These are phyloP conservation scores for Zele albiditarsus DNA, from an alignment of 2,888 invertebrate species.

Conservation along the genomic window DNA sequence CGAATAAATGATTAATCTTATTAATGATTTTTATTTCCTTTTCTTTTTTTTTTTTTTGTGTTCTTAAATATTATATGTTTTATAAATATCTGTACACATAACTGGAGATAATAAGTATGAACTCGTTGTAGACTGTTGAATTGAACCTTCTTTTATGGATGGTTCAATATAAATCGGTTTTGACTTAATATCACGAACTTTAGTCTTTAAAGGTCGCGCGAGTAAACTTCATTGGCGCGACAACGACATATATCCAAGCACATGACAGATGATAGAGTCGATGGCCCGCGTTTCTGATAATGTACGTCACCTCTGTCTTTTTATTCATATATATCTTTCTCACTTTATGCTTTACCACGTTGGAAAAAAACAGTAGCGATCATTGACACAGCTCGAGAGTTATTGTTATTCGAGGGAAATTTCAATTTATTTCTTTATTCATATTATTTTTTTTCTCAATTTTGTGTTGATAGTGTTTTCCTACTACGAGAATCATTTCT, in stretches of 20 bases:
- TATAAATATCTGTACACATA: neutral
- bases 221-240: conserved; percentile 55
- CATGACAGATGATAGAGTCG: conserved; percentile 30
- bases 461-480: neutral
- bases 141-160: conserved; percentile 63
- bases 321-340: conserved; percentile 1
- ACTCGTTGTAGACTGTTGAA: conserved; percentile 49
- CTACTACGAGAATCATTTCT: neutral
- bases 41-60: neutral
- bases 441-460: neutral
- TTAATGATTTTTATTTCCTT: conserved; percentile 5
- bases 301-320: conserved; percentile 28
- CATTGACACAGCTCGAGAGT: neutral
- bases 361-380: conserved; percentile 11
- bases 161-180: conserved; percentile 62
- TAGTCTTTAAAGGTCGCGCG: conserved; percentile 69
- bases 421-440: neutral
- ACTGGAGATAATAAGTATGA: conserved; percentile 16
- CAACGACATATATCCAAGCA: conserved; percentile 40
- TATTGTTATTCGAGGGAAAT: conserved; percentile 17
- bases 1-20: conserved; percentile 8
- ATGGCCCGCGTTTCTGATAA: conserved; percentile 38
- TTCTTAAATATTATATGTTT: conserved; percentile 1
- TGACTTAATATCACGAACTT: conserved; percentile 69
- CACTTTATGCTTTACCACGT: conserved; percentile 27